phyloP scores from a whole-genome alignment of 2,888 invertebrate species.

The Heteromyza rotundicornis region DNA sequence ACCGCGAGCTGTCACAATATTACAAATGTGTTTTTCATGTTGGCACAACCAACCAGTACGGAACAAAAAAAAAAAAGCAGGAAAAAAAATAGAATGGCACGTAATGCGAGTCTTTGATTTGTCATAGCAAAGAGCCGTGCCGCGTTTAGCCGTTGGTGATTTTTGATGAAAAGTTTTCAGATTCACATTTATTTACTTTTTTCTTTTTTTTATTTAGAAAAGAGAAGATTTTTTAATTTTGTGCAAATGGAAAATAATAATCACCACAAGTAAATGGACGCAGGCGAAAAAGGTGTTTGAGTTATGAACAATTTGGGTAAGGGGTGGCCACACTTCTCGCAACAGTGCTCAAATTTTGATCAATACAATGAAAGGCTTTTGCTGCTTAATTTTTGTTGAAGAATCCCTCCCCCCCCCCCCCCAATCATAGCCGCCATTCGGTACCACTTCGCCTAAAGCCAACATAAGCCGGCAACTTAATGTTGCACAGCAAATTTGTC shows the following conservation, averaged over 20 bases:
- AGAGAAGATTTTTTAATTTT: neutral
- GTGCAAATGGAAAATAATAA: constrained; percentile 44
- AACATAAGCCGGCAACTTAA: neutral
- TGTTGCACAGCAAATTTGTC: neutral
- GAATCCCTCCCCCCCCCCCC: too few species aligned
- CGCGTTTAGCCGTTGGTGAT: constrained; percentile 53
- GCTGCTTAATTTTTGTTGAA: too few species aligned
- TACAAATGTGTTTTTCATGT: too few species aligned
- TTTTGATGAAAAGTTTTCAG: constrained; percentile 57
- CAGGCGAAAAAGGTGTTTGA: constrained; percentile 53
- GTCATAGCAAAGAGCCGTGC: constrained; percentile 56
- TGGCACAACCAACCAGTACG: neutral
- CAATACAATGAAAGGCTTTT: too few species aligned
- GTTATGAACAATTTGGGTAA: too few species aligned
- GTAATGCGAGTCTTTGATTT: constrained; percentile 50
- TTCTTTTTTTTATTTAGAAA: too few species aligned
- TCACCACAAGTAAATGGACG: constrained; percentile 52
- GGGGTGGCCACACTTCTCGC: neutral
- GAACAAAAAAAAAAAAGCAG: neutral
- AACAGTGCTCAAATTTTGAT: too few species aligned
- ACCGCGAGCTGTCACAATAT: too few species aligned
- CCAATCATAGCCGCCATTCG: neutral
- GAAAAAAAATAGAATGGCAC: neutral
- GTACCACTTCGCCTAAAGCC: neutral
- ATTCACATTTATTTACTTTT: constrained; percentile 37